Evolutionary conservation across 2,113 vertebrate genomes (phyloP), one percentile per base, ranked within the genome.

Genomic region (Mobula hypostoma): DNA sequence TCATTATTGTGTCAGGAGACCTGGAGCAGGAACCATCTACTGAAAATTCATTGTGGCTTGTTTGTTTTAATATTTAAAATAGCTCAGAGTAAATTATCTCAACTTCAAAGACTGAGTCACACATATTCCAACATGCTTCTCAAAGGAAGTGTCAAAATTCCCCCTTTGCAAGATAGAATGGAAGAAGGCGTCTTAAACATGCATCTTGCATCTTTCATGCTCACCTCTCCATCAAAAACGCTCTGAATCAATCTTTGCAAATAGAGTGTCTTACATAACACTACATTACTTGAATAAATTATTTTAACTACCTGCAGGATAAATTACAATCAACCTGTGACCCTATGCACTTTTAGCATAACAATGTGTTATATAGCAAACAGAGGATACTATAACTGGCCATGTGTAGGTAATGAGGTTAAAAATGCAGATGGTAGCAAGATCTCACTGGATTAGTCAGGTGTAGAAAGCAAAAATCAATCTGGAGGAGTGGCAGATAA

Each of bases 61-160:
- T 85, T 61, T 88, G 66, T 88, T 66, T 66, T 32, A 88, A 88
- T 88, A 88, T 87, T 87, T 87, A 87, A 87, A 87, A 87, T 87
- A 87, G 27, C 19, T 58, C 56, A 87, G 58, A 63, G 56, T 87
- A 87, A 87, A 32, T 88, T 63, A 85, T 61, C n/a, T 88, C 14
- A 19, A 66, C 29, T 88, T 88, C 85, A 88, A 88, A 66, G 61
- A 19, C 58, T 32, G 61, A 66, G 61, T 63, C 29, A n/a, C 85
- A 66, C 9, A 66, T 32, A 17, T 66, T 88, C 58, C 61, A 88
- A 32, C 29, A 63, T 15, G 61, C 29, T 88, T 4, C 24, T 66
- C 85, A 88, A 63, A 61, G 61, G 85, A 88, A 66, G 61, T 88
- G 61, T 88, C 58, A 88, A 66, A 66, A 66, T 32, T 88, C n/a